A percentile compares a stretch with the other conserved stretches of the same genome.
Conservation (phyloP, 2,113 vertebrate species). For the Sebastes schlegelii region DNA sequence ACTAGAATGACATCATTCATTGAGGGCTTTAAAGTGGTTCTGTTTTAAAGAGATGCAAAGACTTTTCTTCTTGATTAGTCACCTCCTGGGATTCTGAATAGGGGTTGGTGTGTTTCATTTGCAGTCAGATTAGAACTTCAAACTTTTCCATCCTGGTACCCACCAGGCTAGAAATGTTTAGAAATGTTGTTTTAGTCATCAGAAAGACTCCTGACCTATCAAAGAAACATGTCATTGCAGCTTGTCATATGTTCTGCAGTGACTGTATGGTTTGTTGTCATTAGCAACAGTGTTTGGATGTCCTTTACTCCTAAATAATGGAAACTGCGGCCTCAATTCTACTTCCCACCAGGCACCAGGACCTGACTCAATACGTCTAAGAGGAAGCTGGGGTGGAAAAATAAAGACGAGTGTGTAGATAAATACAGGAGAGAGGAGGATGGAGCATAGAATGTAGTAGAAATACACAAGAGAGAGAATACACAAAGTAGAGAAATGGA, state of each 20-base stretch:
- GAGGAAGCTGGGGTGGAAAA: conserved; percentile 26
- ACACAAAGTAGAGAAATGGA: not conserved
- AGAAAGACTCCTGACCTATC: not conserved
- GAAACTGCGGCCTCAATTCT: conserved; percentile 69
- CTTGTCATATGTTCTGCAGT: conserved; percentile 17
- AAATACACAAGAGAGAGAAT: not conserved
- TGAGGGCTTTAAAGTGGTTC: not conserved
- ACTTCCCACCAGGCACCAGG: conserved; percentile 36
- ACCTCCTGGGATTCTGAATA: not conserved
- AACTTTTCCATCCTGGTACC: not conserved
- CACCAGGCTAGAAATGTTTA: no score
- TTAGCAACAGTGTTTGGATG: conserved; percentile 63
- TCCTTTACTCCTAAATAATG: conserved; percentile 57
- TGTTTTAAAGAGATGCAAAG: not conserved
- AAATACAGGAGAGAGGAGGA: not conserved
- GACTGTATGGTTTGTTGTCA: conserved; percentile 54
- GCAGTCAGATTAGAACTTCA: not conserved
- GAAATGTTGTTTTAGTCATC: not conserved
- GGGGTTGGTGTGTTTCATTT: not conserved
- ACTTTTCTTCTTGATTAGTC: not conserved
- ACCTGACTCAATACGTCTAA: conserved; percentile 49
- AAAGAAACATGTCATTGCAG: not conserved
- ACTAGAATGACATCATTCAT: not conserved
- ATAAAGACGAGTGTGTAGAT: not conserved
- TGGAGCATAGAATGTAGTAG: not conserved